phyloP scores from a whole-genome alignment of 53 echinoderm and acorn worm species.

The Echinometra lucunter region DNA sequence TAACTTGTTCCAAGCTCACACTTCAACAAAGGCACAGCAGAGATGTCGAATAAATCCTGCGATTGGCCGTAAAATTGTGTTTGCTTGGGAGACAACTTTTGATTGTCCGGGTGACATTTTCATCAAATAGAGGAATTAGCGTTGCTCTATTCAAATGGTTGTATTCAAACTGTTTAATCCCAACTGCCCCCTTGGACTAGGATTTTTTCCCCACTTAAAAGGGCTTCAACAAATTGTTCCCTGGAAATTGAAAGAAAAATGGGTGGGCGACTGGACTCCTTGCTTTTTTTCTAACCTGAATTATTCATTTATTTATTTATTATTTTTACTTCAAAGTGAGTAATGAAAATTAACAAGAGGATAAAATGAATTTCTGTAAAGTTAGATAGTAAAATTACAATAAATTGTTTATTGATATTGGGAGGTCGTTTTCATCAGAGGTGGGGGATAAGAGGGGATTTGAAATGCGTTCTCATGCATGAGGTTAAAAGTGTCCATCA shows the following conservation, averaged over 20 bases:
- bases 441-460: background rate
- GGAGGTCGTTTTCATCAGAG: background rate
- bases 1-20: conserved; percentile 47
- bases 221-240: background rate
- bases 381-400: background rate
- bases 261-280: background rate
- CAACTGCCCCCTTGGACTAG: conserved; percentile 12
- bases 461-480: background rate
- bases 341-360: background rate
- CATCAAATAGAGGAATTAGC: conserved; percentile 53
- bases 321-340: background rate
- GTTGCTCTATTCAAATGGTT: conserved; percentile 8
- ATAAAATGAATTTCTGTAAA: background rate
- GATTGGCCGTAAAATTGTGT: conserved; percentile 54
- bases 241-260: background rate
- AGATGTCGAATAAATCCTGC: conserved; percentile 56
- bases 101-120: conserved; percentile 43
- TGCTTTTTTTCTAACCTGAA: background rate
- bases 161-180: conserved; percentile 49
- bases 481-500: background rate
- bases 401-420: conserved; percentile 34
- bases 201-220: background rate
- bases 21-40: conserved; percentile 22
- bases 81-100: conserved; percentile 54
- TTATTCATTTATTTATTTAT: no score